Evolutionary conservation across 2,888 invertebrate species (phyloP), one percentile per base, ranked within the genome.

Genomic region (Atethmia centrago): DNA sequence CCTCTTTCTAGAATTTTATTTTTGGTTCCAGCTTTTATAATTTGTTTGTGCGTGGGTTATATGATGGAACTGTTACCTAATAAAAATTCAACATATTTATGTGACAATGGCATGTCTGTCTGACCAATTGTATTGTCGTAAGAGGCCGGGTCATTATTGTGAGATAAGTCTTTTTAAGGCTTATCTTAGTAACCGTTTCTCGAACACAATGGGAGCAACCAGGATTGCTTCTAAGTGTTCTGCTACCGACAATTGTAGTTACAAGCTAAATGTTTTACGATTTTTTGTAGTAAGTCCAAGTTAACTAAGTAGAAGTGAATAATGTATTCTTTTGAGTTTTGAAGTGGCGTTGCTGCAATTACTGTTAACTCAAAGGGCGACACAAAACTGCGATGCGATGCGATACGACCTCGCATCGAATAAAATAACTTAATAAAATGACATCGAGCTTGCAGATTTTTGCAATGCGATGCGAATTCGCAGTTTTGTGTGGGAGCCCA

Each of bases 131-230:
- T 90, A n/a, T n/a, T n/a, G 86, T 89, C 87, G 85, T 85, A 74
- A 88, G 87, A 82, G 83, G 79, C 84, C 84, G 73, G 73, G 68
- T 83, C 82, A 87, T 87, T 87, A 89, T 77, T 77, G 47, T 74
- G 58, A 74, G 58, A 76, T 63, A 79, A 76, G 58, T 74, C 87
- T 88, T 91, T 90, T 84, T 82, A 85, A 85, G 86, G 90, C 88
- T 94, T 94, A 94, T 92, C 93, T 89, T 51, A 84, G 85, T 84
- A 86, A 91, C 91, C 79, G 88, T 91, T 90, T 87, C 84, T 77
- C 72, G 80, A 88, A 91, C 90, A 94, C 92, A 94, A 94, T 92
- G 84, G 83, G 77, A 59, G 70, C 75, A 79, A 74, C 59, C 79
- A 83, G 89, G 90, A 92, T 93, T 92, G 91, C 79, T 82, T 82